These are phyloP conservation scores for Frankliniella fusca DNA, from an alignment of 2,888 invertebrate species.

Conservation along the genomic window DNA sequence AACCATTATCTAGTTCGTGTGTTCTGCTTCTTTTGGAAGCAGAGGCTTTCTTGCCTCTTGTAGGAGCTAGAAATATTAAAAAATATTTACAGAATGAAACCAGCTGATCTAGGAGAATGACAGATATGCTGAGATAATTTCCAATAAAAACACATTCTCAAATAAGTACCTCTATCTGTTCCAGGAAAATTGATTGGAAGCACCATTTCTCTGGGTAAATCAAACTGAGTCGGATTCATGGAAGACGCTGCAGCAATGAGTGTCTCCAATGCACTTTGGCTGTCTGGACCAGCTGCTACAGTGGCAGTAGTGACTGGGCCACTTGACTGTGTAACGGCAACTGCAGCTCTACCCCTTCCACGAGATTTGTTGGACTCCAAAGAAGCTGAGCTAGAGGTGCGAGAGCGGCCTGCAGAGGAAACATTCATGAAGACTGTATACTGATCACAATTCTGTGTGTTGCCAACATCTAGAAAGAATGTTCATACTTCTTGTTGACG, in stretches of 20 bases:
- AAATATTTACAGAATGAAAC: slow-evolving; percentile 27
- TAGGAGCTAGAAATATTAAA: slow-evolving; percentile 16
- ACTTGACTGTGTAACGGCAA: neutral
- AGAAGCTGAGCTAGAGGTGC: slow-evolving; percentile 3
- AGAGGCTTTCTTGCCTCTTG: slow-evolving; percentile 4
- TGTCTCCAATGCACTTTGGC: slow-evolving; percentile 64
- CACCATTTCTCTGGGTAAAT: slow-evolving; percentile 74
- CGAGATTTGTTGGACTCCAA: slow-evolving; percentile 11
- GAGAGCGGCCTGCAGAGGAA: neutral
- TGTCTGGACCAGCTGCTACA: slow-evolving; percentile 31
- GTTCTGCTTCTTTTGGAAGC: slow-evolving; percentile 46
- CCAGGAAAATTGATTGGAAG: slow-evolving; percentile 76
- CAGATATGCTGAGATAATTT: slow-evolving; percentile 10
- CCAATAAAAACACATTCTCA: slow-evolving; percentile 28
- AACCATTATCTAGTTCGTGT: slow-evolving; percentile 59
- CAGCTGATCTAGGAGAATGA: no score
- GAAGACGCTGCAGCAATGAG: slow-evolving; percentile 76
- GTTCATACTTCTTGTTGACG: neutral
- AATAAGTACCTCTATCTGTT: slow-evolving; percentile 63
- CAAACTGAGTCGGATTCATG: slow-evolving; percentile 87
- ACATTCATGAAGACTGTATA: neutral
- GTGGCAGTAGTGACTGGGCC: neutral
- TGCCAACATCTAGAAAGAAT: neutral
- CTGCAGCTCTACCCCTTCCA: slow-evolving; percentile 18
- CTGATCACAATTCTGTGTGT: neutral